These are phyloP conservation scores for Perithous albicinctus DNA, from an alignment of 2,888 invertebrate genomes.

Conservation along the genomic window DNA sequence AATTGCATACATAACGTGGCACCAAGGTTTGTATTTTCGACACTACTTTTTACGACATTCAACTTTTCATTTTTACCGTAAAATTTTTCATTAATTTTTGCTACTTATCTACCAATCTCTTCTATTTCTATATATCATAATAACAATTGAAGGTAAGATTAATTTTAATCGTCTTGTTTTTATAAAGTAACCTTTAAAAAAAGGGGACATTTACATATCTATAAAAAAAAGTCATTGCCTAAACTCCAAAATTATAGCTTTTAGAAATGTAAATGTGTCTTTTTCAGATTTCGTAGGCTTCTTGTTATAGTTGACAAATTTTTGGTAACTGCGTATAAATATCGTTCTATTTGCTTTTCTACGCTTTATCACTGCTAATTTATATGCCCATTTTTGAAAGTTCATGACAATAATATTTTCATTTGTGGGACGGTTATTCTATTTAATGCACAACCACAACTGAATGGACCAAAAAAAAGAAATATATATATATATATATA, in stretches of 20 bases:
- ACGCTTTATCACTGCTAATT: neutral
- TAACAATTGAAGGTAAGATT: conserved; percentile 21
- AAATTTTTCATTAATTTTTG: neutral
- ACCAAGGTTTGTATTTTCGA: conserved; percentile 43
- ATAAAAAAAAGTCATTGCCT: too few relatives aligned
- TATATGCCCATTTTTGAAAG: conserved; percentile 5
- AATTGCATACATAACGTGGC: conserved; percentile 4
- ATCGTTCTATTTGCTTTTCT: conserved; percentile 1
- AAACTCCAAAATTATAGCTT: too few relatives aligned
- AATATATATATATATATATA: too few relatives aligned
- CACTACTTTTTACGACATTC: conserved; percentile 6
- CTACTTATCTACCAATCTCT: neutral
- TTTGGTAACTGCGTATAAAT: neutral
- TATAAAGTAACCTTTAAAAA: too few relatives aligned
- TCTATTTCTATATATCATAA: neutral
- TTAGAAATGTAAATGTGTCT: too few relatives aligned
- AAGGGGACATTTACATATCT: too few relatives aligned
- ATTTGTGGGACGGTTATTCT: conserved; percentile 42
- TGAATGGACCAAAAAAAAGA: conserved; percentile 63
- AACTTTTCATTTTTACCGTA: conserved; percentile 22
- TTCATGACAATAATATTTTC: conserved; percentile 58
- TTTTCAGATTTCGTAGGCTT: neutral
- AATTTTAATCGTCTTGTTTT: neutral
- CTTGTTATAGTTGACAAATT: neutral
- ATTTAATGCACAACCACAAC: conserved; percentile 44